Percentiles rank a stretch among this genome's conserved stretches.
These are phyloP conservation scores for Cardiocondyla obscurior DNA, from an alignment of 1,140 invertebrate genomes.

Conservation along the genomic window DNA sequence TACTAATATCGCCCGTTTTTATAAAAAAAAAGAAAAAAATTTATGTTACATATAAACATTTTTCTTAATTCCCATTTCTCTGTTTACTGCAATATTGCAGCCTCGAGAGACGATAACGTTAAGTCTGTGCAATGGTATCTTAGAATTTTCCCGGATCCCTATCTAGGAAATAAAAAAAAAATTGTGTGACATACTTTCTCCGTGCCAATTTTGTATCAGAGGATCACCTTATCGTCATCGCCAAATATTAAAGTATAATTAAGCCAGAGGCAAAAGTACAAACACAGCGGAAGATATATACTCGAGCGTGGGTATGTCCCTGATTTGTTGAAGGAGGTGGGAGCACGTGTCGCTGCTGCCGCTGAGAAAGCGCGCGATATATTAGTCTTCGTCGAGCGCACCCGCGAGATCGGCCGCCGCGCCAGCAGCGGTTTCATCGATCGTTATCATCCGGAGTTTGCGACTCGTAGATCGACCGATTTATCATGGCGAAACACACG, in stretches of 20 bases:
- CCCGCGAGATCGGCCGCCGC: slow-evolving; percentile 51
- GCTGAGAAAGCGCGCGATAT: slow-evolving; percentile 54
- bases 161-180: background rate
- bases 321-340: slow-evolving; percentile 58
- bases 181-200: no score
- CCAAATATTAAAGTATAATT: background rate
- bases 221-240: background rate
- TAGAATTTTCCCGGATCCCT: background rate
- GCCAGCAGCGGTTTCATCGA: slow-evolving; percentile 36
- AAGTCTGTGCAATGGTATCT: background rate
- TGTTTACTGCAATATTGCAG: background rate
- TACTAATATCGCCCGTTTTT: no score
- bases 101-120: background rate
- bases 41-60: no score
- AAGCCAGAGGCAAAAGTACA: slow-evolving; percentile 2
- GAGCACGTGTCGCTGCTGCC: slow-evolving; percentile 49
- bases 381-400: slow-evolving; percentile 59
- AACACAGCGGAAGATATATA: background rate
- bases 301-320: slow-evolving; percentile 35
- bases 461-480: background rate
- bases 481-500: slow-evolving; percentile 37
- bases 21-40: no score
- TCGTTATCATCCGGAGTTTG: background rate
- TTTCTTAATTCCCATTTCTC: background rate
- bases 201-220: background rate